Evolutionary conservation across 2,888 invertebrate genomes (phyloP).

Genomic region (Drosophila vallismaia): DNA sequence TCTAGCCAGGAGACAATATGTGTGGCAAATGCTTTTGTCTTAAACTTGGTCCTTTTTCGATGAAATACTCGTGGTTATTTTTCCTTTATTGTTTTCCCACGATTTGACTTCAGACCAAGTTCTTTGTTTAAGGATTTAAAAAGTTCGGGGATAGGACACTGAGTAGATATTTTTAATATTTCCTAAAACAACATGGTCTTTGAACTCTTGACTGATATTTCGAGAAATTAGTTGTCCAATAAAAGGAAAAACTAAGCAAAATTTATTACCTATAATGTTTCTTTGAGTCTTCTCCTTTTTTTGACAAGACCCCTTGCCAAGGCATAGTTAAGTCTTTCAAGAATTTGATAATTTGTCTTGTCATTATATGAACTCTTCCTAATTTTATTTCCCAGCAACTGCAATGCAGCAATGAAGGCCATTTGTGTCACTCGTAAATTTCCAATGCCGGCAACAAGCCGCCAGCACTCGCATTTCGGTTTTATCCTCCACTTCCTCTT

Average conservation of each 20-base stretch:
- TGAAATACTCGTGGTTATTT: conserved; percentile 10
- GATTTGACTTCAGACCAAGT: conserved; percentile 23
- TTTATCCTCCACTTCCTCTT: conserved; percentile 29
- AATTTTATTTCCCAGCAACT: conserved; percentile 38
- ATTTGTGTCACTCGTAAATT: conserved; percentile 77
- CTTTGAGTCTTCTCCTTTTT: not conserved
- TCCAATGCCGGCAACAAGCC: conserved; percentile 73
- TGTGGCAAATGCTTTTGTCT: conserved; percentile 64
- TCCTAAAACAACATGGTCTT: too few species aligned
- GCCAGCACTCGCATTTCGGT: conserved; percentile 56
- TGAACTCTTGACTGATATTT: too few species aligned
- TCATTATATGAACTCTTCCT: conserved; percentile 52
- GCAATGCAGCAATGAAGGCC: conserved; percentile 51
- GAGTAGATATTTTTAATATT: too few species aligned
- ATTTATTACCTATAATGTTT: not conserved
- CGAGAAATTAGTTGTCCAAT: too few species aligned
- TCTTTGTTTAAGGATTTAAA: conserved; percentile 29
- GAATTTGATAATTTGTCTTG: conserved; percentile 76
- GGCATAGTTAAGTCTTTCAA: conserved; percentile 55
- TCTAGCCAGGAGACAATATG: conserved; percentile 54
- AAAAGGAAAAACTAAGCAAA: too few species aligned
- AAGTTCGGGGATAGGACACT: too few species aligned
- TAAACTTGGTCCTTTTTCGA: conserved; percentile 55
- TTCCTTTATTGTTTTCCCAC: conserved; percentile 28
- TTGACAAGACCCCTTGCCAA: conserved; percentile 9